A percentile compares a stretch with the other conserved stretches of the same genome.
phyloP scores from a whole-genome alignment of 1,140 invertebrate genomes.

The Condylostylus longicornis region DNA sequence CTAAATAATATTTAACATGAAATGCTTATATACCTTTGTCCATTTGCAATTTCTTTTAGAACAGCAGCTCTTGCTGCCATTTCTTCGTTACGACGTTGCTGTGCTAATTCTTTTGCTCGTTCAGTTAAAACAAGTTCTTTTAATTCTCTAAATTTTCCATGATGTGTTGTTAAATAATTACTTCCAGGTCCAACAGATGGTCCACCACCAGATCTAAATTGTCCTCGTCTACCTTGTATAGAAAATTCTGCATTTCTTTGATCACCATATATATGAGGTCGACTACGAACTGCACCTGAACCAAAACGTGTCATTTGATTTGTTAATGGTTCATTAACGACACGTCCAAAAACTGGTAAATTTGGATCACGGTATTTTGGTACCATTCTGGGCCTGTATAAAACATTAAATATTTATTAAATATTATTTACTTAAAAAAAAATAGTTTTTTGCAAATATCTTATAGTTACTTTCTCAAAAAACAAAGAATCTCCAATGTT shows the following conservation, averaged over 20 bases:
- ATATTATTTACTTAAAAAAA: too few relatives aligned
- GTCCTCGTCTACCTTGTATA: constrained; percentile 7
- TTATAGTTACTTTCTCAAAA: too few relatives aligned
- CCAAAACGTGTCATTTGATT: too few relatives aligned
- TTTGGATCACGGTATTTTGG: constrained; percentile 13
- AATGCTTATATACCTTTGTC: constrained; percentile 25
- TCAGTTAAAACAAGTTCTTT: constrained; percentile 45
- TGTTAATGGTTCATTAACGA: constrained; percentile 39
- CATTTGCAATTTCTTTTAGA: constrained; percentile 38
- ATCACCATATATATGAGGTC: constrained; percentile 29
- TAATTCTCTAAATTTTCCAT: constrained; percentile 47
- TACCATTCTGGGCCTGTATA: constrained; percentile 14
- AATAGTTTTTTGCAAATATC: too few relatives aligned
- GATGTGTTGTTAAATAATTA: constrained; percentile 30
- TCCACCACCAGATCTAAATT: constrained; percentile 20
- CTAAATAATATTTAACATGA: background rate
- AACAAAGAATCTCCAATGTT: too few relatives aligned
- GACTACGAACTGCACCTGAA: too few relatives aligned
- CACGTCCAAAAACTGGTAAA: constrained; percentile 43
- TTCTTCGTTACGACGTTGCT: constrained; percentile 45
- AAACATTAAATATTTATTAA: background rate
- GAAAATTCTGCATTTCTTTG: constrained; percentile 14
- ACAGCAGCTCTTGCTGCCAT: constrained; percentile 39
- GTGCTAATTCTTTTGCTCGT: constrained; percentile 47
- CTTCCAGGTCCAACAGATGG: constrained; percentile 8